Evolutionary conservation across 2,888 invertebrate species (phyloP).

Genomic region (Zootermopsis nevadensis): DNA sequence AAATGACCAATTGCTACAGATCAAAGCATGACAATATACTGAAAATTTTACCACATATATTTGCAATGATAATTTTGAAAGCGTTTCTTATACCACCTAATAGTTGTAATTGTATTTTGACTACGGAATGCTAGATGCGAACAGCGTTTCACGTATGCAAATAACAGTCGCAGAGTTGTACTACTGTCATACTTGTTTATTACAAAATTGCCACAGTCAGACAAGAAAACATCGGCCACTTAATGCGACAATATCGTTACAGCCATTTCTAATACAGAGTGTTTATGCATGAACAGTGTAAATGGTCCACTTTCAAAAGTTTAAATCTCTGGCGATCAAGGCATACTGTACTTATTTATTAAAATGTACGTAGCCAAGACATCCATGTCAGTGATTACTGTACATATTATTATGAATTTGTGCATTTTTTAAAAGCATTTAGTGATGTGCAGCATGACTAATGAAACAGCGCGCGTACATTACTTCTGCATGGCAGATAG

Average conservation of each 20-base stretch:
- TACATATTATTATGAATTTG: slow-evolving; percentile 1
- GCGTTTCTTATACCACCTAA: neutral
- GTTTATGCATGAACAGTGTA: no score
- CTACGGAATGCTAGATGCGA: neutral
- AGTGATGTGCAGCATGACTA: neutral
- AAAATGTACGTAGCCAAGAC: no score
- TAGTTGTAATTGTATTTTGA: no score
- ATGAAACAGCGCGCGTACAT: neutral
- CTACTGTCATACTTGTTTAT: neutral
- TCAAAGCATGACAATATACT: neutral
- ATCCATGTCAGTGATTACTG: no score
- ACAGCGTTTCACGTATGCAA: neutral
- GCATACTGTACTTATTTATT: no score
- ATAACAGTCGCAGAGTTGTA: neutral
- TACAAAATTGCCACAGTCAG: neutral
- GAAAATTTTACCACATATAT: neutral
- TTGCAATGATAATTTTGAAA: neutral
- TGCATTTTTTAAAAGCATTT: neutral
- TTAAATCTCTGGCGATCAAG: no score
- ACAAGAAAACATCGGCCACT: neutral
- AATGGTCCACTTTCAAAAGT: no score
- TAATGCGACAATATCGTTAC: no score
- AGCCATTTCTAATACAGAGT: no score
- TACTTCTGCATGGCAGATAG: slow-evolving; percentile 17
- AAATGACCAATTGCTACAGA: neutral